Conservation (phyloP, 2,888 invertebrate species). For the Athetis lepigone region DNA sequence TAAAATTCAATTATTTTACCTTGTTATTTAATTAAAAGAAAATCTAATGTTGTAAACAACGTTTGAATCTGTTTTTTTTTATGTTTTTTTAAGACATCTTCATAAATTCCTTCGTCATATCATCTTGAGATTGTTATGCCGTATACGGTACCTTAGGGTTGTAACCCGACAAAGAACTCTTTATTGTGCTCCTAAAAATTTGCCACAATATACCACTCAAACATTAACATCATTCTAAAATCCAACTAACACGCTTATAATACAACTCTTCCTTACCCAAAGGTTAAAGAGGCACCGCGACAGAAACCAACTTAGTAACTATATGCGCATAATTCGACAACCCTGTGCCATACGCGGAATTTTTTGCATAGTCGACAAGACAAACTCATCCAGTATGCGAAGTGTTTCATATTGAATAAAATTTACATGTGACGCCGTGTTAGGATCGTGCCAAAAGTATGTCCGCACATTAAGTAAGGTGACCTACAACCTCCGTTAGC, state of each 20-base stretch:
- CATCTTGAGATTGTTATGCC: too few species aligned
- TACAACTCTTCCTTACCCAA: conserved; percentile 3
- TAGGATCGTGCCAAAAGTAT: conserved; percentile 75
- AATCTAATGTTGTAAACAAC: background rate
- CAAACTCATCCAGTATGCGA: conserved; percentile 66
- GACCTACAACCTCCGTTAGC: conserved; percentile 79
- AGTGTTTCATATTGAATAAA: conserved; percentile 73
- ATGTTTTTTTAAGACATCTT: too few species aligned
- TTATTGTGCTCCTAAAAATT: too few species aligned
- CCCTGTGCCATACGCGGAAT: conserved; percentile 56
- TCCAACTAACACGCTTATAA: conserved; percentile 12
- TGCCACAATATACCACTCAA: conserved; percentile 6
- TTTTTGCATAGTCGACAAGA: conserved; percentile 62
- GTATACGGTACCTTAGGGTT: too few species aligned
- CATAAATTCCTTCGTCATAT: too few species aligned
- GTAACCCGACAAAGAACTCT: too few species aligned
- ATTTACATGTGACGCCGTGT: conserved; percentile 69
- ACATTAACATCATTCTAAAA: conserved; percentile 1
- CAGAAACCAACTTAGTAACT: conserved; percentile 66
- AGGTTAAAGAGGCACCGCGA: conserved; percentile 59
- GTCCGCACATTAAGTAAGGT: conserved; percentile 82
- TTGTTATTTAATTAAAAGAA: too few species aligned
- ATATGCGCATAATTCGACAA: conserved; percentile 69
- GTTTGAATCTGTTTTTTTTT: background rate
- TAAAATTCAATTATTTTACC: too few species aligned